Conservation (phyloP, 1,140 invertebrate genomes). For the Polypedilum vanderplanki region DNA sequence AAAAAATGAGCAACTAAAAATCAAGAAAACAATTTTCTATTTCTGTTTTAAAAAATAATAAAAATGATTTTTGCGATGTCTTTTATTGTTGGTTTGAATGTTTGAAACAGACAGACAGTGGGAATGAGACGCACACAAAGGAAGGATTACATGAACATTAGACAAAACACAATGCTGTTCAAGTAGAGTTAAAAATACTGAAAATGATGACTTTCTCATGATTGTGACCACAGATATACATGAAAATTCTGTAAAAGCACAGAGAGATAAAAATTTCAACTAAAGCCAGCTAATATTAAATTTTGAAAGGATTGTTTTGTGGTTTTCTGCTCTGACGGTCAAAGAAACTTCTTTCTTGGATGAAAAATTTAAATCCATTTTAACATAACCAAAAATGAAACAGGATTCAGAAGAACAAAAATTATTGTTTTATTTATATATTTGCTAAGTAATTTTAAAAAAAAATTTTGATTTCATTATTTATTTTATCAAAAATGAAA, state of each 20-base stretch:
- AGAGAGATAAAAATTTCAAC: too few species aligned
- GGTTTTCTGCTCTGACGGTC: slow-evolving; percentile 8
- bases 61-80: too few species aligned
- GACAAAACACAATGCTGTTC: slow-evolving; percentile 58
- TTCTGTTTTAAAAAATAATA: too few species aligned
- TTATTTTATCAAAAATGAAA: too few species aligned
- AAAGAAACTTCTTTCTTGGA: slow-evolving; percentile 30
- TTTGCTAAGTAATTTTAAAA: too few species aligned
- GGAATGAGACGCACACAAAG: slow-evolving; percentile 61
- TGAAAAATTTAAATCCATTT: slow-evolving; percentile 38
- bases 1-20: too few species aligned
- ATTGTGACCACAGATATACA: not conserved
- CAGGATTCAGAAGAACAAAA: not conserved
- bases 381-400: not conserved
- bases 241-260: not conserved
- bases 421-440: too few species aligned
- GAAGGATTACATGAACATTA: slow-evolving; percentile 50
- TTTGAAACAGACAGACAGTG: slow-evolving; percentile 35
- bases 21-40: too few species aligned
- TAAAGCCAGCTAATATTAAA: slow-evolving; percentile 9
- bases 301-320: not conserved
- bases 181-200: slow-evolving; percentile 43
- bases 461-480: too few species aligned
- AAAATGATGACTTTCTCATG: not conserved
- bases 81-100: too few species aligned